Conservation (phyloP, 2,113 vertebrate species). For the Centrocercus urophasianus region DNA sequence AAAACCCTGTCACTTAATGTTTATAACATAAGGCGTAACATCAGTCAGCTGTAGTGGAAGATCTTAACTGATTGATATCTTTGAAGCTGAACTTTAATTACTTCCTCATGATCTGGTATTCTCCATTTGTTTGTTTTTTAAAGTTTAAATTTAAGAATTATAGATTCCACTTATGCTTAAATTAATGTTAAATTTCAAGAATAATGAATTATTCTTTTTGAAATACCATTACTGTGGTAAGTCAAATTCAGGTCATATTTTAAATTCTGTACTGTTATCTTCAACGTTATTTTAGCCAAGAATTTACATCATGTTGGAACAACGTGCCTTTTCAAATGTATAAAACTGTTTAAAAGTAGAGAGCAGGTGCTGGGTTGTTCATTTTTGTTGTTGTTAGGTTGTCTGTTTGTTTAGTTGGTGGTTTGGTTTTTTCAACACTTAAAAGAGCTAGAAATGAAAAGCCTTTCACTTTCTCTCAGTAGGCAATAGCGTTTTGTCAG, state of each 20-base stretch:
- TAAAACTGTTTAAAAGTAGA: background rate
- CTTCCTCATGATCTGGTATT: background rate
- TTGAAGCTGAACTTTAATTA: conserved; percentile 10
- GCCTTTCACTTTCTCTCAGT: background rate
- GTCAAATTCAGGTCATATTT: background rate
- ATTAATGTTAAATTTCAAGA: background rate
- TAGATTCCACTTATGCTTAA: background rate
- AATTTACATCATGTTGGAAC: background rate
- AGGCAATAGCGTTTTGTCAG: background rate
- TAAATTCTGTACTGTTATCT: background rate
- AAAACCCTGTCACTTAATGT: background rate
- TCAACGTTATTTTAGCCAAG: background rate
- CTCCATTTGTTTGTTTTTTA: background rate
- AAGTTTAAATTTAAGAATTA: background rate
- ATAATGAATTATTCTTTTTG: background rate
- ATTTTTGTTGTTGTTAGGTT: background rate
- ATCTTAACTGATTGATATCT: background rate
- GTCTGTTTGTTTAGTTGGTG: background rate
- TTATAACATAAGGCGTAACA: background rate
- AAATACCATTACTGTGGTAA: background rate
- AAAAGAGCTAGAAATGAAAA: background rate
- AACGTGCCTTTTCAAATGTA: background rate
- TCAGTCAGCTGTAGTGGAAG: background rate
- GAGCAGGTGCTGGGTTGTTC: background rate
- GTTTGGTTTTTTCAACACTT: background rate